Conservation (phyloP, 1,140 invertebrate species). For the Drosophila jambulina region DNA sequence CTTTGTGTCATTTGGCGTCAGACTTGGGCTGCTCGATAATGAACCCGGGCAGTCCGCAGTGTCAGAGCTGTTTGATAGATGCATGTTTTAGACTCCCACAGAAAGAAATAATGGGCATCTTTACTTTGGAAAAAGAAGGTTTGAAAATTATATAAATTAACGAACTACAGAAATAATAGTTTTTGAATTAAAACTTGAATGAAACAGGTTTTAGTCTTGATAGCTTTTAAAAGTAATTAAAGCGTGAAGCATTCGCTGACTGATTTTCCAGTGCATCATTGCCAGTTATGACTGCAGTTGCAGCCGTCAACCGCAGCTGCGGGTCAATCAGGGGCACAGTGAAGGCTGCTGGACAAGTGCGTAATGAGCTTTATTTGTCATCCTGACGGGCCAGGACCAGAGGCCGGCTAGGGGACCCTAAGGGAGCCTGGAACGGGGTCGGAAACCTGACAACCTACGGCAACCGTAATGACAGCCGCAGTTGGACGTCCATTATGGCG, state of each 20-base stretch:
- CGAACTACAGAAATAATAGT: too few relatives aligned
- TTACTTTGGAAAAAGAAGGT: not conserved
- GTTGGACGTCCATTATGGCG: constrained; percentile 46
- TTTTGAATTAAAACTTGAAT: not conserved
- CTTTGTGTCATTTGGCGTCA: constrained; percentile 60
- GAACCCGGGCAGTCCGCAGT: constrained; percentile 12
- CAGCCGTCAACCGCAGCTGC: constrained; percentile 20
- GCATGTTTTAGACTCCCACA: not conserved
- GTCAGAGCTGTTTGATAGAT: constrained; percentile 5
- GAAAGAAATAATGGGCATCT: not conserved
- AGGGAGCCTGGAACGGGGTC: not conserved
- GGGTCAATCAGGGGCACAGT: constrained; percentile 42
- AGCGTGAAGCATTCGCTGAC: not conserved
- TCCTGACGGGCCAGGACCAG: constrained; percentile 2
- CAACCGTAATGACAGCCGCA: constrained; percentile 49
- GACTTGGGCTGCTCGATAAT: constrained; percentile 34
- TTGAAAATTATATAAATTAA: not conserved
- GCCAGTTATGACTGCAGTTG: constrained; percentile 16
- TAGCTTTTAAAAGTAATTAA: not conserved
- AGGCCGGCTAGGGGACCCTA: not conserved
- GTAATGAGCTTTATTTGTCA: constrained; percentile 63
- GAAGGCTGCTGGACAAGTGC: constrained; percentile 37
- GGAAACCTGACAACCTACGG: not conserved
- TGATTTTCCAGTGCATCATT: not conserved
- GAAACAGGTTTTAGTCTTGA: not conserved